phyloP scores from a whole-genome alignment of 2,888 invertebrate species.

The Ypsolopha sequella region DNA sequence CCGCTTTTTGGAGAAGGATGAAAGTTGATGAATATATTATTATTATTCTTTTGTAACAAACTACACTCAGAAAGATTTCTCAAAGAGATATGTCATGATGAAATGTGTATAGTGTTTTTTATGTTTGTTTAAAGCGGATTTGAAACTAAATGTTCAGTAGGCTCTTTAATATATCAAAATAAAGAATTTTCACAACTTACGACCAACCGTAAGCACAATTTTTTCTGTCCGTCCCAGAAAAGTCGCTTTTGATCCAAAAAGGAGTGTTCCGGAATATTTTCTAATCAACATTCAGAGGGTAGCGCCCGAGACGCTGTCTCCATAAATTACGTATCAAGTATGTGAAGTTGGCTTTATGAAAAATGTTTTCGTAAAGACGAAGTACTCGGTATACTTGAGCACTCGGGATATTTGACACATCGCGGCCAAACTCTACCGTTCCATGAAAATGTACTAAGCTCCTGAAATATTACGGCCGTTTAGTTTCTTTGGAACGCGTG shows the following conservation, averaged over 20 bases:
- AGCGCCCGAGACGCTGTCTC: conserved; percentile 45
- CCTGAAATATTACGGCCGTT: neutral
- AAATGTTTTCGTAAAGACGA: conserved; percentile 48
- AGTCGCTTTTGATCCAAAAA: conserved; percentile 24
- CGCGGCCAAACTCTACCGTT: neutral
- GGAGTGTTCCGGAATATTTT: conserved; percentile 31
- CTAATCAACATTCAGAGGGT: conserved; percentile 61
- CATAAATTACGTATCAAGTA: conserved; percentile 65
- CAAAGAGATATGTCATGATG: no score
- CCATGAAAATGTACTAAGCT: neutral
- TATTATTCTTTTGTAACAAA: no score
- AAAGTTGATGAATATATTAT: no score
- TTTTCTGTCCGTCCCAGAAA: neutral
- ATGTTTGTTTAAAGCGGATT: no score
- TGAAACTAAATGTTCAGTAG: no score
- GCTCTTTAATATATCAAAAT: no score
- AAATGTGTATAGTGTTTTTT: no score
- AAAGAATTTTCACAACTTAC: no score
- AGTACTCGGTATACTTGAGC: neutral
- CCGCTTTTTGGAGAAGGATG: no score
- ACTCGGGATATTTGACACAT: neutral
- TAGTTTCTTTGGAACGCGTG: conserved; percentile 1
- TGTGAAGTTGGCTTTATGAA: conserved; percentile 58
- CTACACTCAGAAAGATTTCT: no score
- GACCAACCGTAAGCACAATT: no score